Conservation (phyloP, 2,797 vertebrate species). For the Gouania willdenowi region DNA sequence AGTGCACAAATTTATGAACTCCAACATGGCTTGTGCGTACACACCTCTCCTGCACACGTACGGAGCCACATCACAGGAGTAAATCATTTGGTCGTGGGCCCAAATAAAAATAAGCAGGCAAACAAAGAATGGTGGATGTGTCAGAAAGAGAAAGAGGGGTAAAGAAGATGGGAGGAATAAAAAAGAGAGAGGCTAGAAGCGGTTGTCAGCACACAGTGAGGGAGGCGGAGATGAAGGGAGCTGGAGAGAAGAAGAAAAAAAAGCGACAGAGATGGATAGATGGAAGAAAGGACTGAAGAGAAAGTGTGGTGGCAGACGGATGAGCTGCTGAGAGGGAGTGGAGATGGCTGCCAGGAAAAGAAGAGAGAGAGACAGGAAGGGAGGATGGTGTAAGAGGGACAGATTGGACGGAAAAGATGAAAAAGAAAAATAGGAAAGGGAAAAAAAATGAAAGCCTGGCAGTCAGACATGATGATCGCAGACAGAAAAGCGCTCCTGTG, state of each 20-base stretch:
- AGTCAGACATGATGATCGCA: slow-evolving; percentile 42
- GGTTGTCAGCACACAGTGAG: slow-evolving; percentile 33
- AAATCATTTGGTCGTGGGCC: slow-evolving; percentile 29
- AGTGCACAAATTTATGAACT: slow-evolving; percentile 35
- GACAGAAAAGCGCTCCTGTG: slow-evolving; percentile 34
- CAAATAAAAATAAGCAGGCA: slow-evolving; percentile 14
- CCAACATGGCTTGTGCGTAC: slow-evolving; percentile 25
- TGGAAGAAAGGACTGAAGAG: slow-evolving; percentile 21
- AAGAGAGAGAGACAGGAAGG: too few relatives aligned
- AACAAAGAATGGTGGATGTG: too few relatives aligned
- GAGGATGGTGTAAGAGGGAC: slow-evolving; percentile 21
- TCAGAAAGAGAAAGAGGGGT: neutral
- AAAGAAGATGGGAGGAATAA: neutral
- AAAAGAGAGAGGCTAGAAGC: slow-evolving; percentile 3
- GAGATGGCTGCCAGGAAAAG: slow-evolving; percentile 25
- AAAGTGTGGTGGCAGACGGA: slow-evolving; percentile 26
- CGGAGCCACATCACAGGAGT: slow-evolving; percentile 19
- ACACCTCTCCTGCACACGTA: neutral
- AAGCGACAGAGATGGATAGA: slow-evolving; percentile 22
- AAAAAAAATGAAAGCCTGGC: slow-evolving; percentile 16
- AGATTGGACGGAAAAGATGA: slow-evolving; percentile 27
- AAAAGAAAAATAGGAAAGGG: slow-evolving; percentile 14
- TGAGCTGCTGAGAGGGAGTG: slow-evolving; percentile 23
- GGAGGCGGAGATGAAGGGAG: slow-evolving; percentile 25
- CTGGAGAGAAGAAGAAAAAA: slow-evolving; percentile 22